Percentiles rank a stretch among this genome's conserved stretches.
Conservation (phyloP, 2,113 vertebrate species). For the Hiodon tergisus region DNA sequence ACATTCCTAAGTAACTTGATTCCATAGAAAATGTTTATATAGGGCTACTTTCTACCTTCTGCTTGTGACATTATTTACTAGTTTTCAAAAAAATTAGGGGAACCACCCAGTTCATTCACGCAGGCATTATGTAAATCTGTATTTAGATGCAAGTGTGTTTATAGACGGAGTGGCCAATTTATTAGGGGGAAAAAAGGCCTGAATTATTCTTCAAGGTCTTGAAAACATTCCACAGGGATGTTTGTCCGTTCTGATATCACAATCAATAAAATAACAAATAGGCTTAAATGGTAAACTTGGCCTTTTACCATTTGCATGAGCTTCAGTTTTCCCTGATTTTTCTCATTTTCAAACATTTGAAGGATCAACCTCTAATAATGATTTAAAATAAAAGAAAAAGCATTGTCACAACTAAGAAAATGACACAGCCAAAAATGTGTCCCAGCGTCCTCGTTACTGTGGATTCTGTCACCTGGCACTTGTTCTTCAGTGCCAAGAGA, state of each 20-base stretch:
- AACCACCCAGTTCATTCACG: too few species aligned
- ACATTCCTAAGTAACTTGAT: slow-evolving; percentile 39
- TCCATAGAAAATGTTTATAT: slow-evolving; percentile 47
- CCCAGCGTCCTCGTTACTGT: slow-evolving; percentile 5
- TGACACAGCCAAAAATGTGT: slow-evolving; percentile 1
- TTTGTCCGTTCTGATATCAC: too few species aligned
- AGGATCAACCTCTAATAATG: slow-evolving; percentile 2
- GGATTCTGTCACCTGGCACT: slow-evolving; percentile 7
- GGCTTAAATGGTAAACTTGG: too few species aligned
- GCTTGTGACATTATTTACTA: neutral
- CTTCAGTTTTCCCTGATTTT: neutral
- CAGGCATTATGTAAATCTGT: too few species aligned
- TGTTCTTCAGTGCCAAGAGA: slow-evolving; percentile 2
- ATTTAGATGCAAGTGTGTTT: too few species aligned
- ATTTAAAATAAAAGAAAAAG: neutral
- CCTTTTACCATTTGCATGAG: too few species aligned
- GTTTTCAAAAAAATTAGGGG: too few species aligned
- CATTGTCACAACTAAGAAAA: slow-evolving; percentile 3
- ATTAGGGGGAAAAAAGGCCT: neutral
- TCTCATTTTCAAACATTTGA: slow-evolving; percentile 5
- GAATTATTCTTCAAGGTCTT: too few species aligned
- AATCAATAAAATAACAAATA: too few species aligned
- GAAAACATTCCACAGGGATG: too few species aligned
- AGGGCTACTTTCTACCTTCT: slow-evolving; percentile 11
- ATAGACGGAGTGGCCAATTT: neutral